Percentiles rank a stretch among this genome's conserved stretches.
Evolutionary conservation across 2,113 vertebrate genomes (phyloP).

Genomic region (Phalacrocorax pelagicus): DNA sequence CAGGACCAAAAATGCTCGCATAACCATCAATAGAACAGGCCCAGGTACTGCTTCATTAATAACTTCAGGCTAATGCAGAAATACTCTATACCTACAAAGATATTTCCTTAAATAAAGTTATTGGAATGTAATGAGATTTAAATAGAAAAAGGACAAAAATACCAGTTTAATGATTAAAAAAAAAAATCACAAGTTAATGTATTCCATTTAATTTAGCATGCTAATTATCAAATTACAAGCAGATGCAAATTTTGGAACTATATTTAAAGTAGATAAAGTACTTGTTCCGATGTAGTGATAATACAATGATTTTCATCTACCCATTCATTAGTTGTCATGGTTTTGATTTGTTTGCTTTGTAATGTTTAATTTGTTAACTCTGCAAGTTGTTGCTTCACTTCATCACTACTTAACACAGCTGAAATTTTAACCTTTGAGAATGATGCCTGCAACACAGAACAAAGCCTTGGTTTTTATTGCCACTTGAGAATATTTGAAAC

Average conservation of each 20-base stretch:
- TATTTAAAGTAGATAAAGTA: conserved; percentile 5
- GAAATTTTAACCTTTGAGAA: not conserved
- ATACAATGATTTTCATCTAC: not conserved
- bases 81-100: accelerated
- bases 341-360: conserved; percentile 8
- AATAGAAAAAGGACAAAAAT: not conserved
- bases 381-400: not conserved
- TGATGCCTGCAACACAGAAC: not conserved
- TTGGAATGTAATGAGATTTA: not conserved
- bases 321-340: not conserved
- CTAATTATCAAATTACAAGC: conserved; percentile 16
- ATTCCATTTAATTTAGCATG: not conserved
- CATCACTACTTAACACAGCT: not conserved
- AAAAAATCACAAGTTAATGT: not conserved
- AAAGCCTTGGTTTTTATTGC: not conserved
- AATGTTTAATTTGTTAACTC: not conserved
- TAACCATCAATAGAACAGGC: not conserved
- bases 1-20: not conserved
- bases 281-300: not conserved
- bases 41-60: not conserved
- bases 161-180: not conserved
- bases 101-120: not conserved
- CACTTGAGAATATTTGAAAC: not conserved
- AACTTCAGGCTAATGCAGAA: not conserved
- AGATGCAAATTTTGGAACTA: not conserved